Conservation (phyloP, 2,888 invertebrate species). For the Uropetala carovei region DNA sequence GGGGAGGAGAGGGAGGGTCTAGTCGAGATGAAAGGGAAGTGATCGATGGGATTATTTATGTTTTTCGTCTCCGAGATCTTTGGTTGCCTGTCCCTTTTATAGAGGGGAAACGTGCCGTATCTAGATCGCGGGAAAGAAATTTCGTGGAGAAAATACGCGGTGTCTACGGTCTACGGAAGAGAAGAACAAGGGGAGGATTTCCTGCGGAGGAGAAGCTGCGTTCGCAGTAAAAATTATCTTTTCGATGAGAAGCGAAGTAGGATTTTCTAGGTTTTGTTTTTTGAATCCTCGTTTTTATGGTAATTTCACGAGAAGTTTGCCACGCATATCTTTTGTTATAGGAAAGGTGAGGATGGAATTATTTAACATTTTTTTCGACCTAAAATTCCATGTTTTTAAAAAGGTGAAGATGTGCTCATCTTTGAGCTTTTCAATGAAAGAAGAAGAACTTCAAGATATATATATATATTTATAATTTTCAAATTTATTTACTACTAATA, state of each 20-base stretch:
- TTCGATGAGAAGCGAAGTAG: neutral
- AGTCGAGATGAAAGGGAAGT: conserved; percentile 7
- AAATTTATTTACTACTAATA: no score
- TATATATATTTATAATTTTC: no score
- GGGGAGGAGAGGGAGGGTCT: neutral
- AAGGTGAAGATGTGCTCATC: no score
- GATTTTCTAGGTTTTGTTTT: neutral
- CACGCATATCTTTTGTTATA: no score
- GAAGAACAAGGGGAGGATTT: neutral
- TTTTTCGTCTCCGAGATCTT: neutral
- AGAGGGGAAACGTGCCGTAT: neutral
- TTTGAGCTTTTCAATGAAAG: no score
- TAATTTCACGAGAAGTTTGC: neutral
- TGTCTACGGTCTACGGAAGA: neutral
- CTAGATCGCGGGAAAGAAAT: neutral
- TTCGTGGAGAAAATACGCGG: neutral
- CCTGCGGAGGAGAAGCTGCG: neutral
- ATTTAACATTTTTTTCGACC: no score
- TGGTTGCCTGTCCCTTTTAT: neutral
- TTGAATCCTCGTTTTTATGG: no score
- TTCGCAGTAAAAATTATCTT: neutral
- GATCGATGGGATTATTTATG: conserved; percentile 10
- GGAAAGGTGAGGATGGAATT: no score
- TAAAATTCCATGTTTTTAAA: no score
- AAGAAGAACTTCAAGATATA: no score